These are phyloP conservation scores for Calliphora vicina DNA, from an alignment of 1,140 invertebrate species.

Conservation along the genomic window DNA sequence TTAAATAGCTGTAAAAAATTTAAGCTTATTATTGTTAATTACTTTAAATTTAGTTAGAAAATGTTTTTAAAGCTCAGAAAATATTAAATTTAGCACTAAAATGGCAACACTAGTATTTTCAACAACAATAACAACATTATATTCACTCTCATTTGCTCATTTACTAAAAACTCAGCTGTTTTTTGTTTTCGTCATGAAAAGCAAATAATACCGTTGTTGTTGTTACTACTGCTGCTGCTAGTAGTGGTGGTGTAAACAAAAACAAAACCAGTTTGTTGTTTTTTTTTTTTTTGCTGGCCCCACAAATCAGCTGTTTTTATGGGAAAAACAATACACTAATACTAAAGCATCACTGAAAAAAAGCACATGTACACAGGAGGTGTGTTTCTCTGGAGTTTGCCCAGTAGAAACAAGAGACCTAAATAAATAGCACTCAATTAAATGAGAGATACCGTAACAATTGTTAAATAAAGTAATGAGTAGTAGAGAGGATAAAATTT, in stretches of 20 bases:
- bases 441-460: neutral
- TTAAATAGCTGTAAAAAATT: too few species aligned
- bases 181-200: neutral
- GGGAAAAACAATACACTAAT: neutral
- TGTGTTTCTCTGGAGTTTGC: slow-evolving; percentile 25
- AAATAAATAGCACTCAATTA: neutral
- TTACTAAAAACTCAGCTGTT: slow-evolving; percentile 25
- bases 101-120: neutral
- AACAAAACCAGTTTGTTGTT: slow-evolving; percentile 24
- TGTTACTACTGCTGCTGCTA: neutral
- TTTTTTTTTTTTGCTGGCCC: neutral
- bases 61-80: too few species aligned
- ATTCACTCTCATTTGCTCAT: neutral
- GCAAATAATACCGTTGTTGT: neutral
- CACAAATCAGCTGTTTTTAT: slow-evolving; percentile 30
- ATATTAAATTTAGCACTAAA: too few species aligned
- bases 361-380: neutral
- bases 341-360: neutral
- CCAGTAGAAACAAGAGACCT: neutral
- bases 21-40: too few species aligned
- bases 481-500: too few species aligned
- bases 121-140: neutral
- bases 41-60: too few species aligned
- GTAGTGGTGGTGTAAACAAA: neutral
- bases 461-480: neutral